phyloP scores from a whole-genome alignment of 2,113 vertebrate genomes.

The Nothoprocta perdicaria region DNA sequence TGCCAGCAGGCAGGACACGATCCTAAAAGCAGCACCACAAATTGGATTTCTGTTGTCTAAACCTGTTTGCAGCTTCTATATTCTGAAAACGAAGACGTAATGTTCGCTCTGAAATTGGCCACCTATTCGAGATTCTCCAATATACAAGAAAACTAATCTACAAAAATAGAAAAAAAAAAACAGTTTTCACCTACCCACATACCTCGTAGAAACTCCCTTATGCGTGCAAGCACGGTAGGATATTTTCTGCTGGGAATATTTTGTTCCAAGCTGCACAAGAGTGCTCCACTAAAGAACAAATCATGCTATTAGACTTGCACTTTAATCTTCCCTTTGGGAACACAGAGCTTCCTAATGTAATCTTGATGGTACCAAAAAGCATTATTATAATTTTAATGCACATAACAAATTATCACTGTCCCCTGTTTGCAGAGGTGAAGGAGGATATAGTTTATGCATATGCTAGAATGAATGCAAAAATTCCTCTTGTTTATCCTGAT shows the following conservation, averaged over 20 bases:
- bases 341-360: background rate
- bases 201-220: background rate
- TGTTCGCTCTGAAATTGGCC: background rate
- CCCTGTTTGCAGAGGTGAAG: background rate
- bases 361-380: background rate
- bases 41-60: fast-evolving
- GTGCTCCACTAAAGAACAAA: conserved; percentile 10
- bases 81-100: background rate
- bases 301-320: background rate
- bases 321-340: conserved; percentile 55
- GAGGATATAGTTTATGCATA: background rate
- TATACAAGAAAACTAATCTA: background rate
- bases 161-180: background rate
- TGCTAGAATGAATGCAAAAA: background rate
- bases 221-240: fast-evolving
- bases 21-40: fast-evolving
- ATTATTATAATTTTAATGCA: conserved; percentile 1
- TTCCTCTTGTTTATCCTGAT: background rate
- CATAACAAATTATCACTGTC: background rate
- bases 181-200: background rate
- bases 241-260: conserved; percentile 16
- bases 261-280: conserved; percentile 8
- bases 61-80: background rate
- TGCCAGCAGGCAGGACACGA: background rate
- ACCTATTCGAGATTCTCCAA: background rate